A percentile compares a stretch with the other conserved stretches of the same genome.
Conservation (phyloP, 2,113 vertebrate species). For the Oreotrochilus melanogaster region DNA sequence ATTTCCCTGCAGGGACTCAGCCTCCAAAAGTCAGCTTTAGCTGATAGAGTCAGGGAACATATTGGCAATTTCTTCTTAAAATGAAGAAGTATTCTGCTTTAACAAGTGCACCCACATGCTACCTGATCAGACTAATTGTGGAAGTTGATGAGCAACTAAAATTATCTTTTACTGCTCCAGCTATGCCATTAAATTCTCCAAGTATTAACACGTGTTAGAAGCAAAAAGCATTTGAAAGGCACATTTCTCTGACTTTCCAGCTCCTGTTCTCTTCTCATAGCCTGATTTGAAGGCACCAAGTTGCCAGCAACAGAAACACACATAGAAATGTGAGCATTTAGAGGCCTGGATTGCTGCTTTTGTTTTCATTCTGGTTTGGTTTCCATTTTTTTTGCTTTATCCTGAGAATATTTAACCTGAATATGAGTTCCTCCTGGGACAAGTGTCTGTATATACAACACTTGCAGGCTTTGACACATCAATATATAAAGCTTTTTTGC, state of each 20-base stretch:
- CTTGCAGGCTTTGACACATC: background rate
- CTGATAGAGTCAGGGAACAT: background rate
- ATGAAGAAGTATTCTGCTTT: background rate
- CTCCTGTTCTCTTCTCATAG: background rate
- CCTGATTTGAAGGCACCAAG: background rate
- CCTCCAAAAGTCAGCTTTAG: conserved; percentile 14
- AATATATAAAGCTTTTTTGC: background rate
- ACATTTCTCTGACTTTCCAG: background rate
- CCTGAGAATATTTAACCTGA: background rate
- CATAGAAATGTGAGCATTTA: background rate
- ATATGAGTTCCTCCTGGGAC: background rate
- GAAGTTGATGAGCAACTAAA: background rate
- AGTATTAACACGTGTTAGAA: background rate
- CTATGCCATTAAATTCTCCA: background rate
- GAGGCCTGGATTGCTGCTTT: background rate
- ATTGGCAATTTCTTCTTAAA: conserved; percentile 9
- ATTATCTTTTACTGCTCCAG: background rate
- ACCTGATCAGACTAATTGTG: background rate
- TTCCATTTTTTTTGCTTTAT: background rate
- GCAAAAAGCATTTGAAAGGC: background rate
- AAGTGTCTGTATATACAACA: too few species aligned
- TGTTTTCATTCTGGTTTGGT: background rate
- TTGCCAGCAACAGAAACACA: background rate
- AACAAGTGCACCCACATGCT: background rate
- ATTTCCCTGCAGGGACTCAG: conserved; percentile 16